Evolutionary conservation across 2,797 vertebrate genomes (phyloP), one percentile per base, ranked within the genome.

Genomic region (Hephaestus fuliginosus): DNA sequence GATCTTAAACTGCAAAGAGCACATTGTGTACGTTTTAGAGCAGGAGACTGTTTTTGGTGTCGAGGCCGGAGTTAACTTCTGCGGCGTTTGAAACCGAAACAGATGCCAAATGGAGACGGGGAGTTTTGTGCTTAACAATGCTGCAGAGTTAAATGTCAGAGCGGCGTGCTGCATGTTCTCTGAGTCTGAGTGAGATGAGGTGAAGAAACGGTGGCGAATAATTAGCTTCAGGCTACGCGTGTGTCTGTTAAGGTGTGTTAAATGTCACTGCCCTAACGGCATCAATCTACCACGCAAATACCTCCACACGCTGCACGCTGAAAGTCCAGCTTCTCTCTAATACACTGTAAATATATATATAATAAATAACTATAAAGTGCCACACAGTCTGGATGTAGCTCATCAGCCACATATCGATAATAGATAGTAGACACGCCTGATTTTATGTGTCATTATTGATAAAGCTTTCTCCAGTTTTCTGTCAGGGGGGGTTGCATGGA

Each of bases 241-340:
- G 33, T 69, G 63, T 80, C 48, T 70, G 63, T 61, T 30, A 28
- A 74, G 72, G 72, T 75, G 65, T 49, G 80, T 62, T 85, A 86
- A 85, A 83, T 80, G 82, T 81, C 70, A 72, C n/a, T 11, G 69
- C 43, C 41, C 41, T 53, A 2, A 25, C 66, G 3, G 62, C 51
- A 52, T 81, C 65, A 13, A 3, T 43, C 46, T 17, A 11, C 67
- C 51, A 7, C 48, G 4, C 61, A 30, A 30, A 61, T 77, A 39
- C 71, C 46, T 60, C 68, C 71, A 13, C 67, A 33, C 0, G 33
- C 65, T 36, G 74, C 82, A n/a, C 20, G 41, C 15, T 0, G 12
- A 25, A 46, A 12, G n/a, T 7, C n/a, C 64, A 9, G 2, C 64
- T 3, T 13, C 64, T 2, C 33, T 64, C 22, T 3, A 8, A 22